Evolutionary conservation across 2,888 invertebrate genomes (phyloP).

Genomic region (Nineta flava): DNA sequence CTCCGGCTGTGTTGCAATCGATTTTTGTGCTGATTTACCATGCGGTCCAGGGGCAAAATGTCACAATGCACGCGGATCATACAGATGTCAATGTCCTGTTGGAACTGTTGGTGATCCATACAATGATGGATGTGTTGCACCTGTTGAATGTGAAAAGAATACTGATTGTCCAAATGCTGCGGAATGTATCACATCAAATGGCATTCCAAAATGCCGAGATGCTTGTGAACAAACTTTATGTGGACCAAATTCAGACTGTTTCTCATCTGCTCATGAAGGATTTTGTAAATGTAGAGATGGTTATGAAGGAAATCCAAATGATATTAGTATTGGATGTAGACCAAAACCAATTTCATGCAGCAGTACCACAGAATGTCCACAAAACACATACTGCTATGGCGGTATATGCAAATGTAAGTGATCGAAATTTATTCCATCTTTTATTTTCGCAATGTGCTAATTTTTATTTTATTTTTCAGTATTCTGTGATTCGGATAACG

Average conservation of each 20-base stretch:
- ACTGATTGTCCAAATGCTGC: slow-evolving; percentile 69
- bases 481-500: slow-evolving; percentile 60
- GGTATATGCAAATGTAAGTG: slow-evolving; percentile 64
- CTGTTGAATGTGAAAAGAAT: slow-evolving; percentile 66
- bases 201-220: slow-evolving; percentile 65
- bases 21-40: slow-evolving; percentile 62
- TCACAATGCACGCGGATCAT: slow-evolving; percentile 62
- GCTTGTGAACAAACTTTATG: slow-evolving; percentile 65
- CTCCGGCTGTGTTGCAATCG: slow-evolving; percentile 52
- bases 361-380: slow-evolving; percentile 54
- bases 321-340: slow-evolving; percentile 52
- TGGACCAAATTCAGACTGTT: slow-evolving; percentile 72
- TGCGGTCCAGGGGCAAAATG: slow-evolving; percentile 71
- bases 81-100: slow-evolving; percentile 60
- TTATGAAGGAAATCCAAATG: slow-evolving; percentile 60
- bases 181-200: slow-evolving; percentile 54
- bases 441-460: not conserved
- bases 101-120: slow-evolving; percentile 76
- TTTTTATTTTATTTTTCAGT: slow-evolving; percentile 30
- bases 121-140: slow-evolving; percentile 62
- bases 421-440: slow-evolving; percentile 5
- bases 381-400: slow-evolving; percentile 68
- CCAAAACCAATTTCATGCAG: slow-evolving; percentile 58
- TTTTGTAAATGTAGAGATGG: slow-evolving; percentile 65
- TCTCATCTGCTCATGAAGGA: slow-evolving; percentile 55